phyloP scores from a whole-genome alignment of 2,888 invertebrate genomes.

The Microplitis manilae region DNA sequence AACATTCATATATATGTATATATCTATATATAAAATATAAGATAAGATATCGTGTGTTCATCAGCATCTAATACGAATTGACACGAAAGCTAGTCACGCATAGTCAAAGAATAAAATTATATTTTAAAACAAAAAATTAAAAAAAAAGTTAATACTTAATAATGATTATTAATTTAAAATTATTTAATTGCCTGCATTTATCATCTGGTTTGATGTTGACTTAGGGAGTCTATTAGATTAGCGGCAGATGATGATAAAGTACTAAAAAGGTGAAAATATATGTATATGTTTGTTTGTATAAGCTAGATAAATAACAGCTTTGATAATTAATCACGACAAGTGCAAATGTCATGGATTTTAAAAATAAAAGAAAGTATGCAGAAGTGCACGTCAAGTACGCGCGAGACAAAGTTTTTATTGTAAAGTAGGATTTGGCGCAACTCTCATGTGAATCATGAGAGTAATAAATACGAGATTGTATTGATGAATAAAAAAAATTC shows the following conservation, averaged over 20 bases:
- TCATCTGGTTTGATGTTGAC: neutral
- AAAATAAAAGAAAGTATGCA: conserved; percentile 19
- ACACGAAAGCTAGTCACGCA: conserved; percentile 2
- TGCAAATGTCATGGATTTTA: conserved; percentile 16
- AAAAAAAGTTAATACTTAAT: neutral
- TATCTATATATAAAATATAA: neutral
- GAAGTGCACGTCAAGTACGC: neutral
- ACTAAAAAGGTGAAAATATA: neutral
- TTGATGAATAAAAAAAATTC: conserved; percentile 26
- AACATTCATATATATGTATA: conserved; percentile 10
- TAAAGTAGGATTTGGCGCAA: conserved; percentile 10
- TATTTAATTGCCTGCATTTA: neutral
- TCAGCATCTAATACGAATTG: conserved; percentile 5
- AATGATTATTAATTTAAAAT: neutral
- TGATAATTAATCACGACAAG: conserved; percentile 14
- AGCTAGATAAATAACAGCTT: neutral
- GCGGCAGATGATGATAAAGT: neutral
- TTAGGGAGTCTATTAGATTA: neutral
- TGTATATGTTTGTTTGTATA: neutral
- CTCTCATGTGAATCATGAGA: conserved; percentile 12
- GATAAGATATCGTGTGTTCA: neutral
- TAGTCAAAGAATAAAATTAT: neutral
- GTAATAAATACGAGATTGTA: conserved; percentile 15
- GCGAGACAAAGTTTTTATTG: conserved; percentile 19
- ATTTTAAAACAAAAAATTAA: neutral